Evolutionary conservation across 2,113 vertebrate genomes (phyloP).

Genomic region (Syngnathus typhle): DNA sequence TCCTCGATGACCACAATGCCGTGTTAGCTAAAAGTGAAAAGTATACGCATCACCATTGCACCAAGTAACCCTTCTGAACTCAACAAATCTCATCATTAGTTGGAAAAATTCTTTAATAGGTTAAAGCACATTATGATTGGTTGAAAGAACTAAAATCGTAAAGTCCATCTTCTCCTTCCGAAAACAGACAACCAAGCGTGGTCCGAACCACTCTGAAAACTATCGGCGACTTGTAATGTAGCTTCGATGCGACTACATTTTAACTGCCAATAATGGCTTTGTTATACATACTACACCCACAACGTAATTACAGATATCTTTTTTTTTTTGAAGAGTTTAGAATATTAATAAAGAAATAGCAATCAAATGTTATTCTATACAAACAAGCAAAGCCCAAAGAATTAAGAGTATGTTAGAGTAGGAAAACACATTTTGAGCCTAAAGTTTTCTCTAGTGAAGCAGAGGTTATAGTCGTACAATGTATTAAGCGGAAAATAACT

Average conservation of each 20-base stretch:
- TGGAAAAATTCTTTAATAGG: constrained; percentile 65
- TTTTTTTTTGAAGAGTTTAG: constrained; percentile 53
- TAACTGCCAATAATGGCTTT: constrained; percentile 51
- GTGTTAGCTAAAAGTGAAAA: too few species aligned
- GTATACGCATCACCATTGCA: not conserved
- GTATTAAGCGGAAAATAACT: constrained; percentile 42
- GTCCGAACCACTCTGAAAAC: constrained; percentile 33
- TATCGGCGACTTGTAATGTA: constrained; percentile 24
- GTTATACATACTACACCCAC: constrained; percentile 64
- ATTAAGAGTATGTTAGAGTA: constrained; percentile 53
- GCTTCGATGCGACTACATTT: constrained; percentile 39
- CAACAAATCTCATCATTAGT: constrained; percentile 48
- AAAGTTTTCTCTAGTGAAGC: constrained; percentile 57
- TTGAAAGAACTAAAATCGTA: constrained; percentile 48
- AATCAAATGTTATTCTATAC: constrained; percentile 67
- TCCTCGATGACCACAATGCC: too few species aligned
- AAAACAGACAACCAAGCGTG: constrained; percentile 34
- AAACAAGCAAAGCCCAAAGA: constrained; percentile 69
- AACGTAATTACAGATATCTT: constrained; percentile 58
- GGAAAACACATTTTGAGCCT: constrained; percentile 62
- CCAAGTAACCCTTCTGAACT: not conserved
- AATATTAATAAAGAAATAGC: constrained; percentile 62
- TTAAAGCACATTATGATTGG: constrained; percentile 62
- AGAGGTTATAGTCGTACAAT: constrained; percentile 57
- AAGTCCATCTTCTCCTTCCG: constrained; percentile 44